Base-by-base conservation (phyloP, 2,113 vertebrate genomes). In the Dascyllus trimaculatus region DNA sequence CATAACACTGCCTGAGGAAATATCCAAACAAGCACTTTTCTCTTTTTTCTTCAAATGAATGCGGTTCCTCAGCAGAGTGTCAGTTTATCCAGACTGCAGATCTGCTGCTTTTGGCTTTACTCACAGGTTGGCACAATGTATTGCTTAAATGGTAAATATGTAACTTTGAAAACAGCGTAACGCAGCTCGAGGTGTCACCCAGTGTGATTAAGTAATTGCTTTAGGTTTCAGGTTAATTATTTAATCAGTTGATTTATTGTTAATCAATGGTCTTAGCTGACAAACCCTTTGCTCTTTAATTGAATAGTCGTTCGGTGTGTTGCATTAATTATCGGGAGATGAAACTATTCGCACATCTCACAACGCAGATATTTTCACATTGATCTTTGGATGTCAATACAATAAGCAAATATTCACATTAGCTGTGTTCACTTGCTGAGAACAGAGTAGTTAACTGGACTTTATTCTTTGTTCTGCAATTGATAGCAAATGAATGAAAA, bases 1-100 rank as follows among this genome's bases (percentile, higher is more conserved):
- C 85, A 91, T 93, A 90, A 85, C 32, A 75, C 78, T 19, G 78
- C 85, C 85, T 29, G 63, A 84, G 85, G 89, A 87, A 84, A 89
- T 88, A 75, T 76, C 68, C 35, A 85, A 91, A 91, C 80, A 88
- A 86, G 84, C 77, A 22, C 61, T 53, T 72, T 72, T 60, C 48
- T 69, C 63, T 56, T 56, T 58, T 65, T 61, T 60, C 71, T 43
- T 76, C 25, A 85, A 60, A 48, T 64, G 71, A 54, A 73, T 17
- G 18, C 53, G 64, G 63, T 78, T 79, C 26, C 40, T 61, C 57
- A 32, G 1, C 40, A 29, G n/a, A 48, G 19, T 70, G 64, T 81
- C 75, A 58, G 63, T 79, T 71, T 57, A 52, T 56, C 14, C 65
- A 11, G 35, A 57, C 71, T 65, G 13, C 57, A 78, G 43, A 67